Conservation (phyloP, 2,113 vertebrate genomes). For the Ailuropoda melanoleuca region DNA sequence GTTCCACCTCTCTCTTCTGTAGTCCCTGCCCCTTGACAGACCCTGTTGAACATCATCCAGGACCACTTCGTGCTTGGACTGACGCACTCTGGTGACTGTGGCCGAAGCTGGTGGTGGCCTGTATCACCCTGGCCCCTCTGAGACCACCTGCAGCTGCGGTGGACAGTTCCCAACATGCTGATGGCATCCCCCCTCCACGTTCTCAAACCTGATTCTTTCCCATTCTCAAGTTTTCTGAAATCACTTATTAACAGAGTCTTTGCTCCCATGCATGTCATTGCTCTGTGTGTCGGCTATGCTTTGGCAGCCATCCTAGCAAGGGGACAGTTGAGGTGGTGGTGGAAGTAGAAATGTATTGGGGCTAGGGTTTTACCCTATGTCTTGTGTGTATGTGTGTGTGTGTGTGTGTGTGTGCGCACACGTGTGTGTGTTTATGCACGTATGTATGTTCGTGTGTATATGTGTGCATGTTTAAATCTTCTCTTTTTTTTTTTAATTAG, state of each 20-base stretch:
- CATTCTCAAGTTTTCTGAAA: neutral
- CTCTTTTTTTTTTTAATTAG: neutral
- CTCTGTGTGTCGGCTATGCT: neutral
- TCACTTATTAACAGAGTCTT: neutral
- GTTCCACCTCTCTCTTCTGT: neutral
- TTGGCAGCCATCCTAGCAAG: neutral
- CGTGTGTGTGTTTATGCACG: neutral
- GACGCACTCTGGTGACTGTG: neutral
- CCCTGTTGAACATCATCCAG: neutral
- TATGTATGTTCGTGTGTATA: neutral
- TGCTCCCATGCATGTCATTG: neutral
- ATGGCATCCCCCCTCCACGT: neutral
- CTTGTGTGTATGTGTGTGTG: neutral
- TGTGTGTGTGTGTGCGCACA: too few relatives aligned
- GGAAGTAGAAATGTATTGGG: neutral
- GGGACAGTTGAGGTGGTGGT: neutral
- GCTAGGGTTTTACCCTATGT: neutral
- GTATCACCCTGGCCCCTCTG: too few relatives aligned
- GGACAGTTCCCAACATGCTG: neutral
- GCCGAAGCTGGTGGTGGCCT: neutral
- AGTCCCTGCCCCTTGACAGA: neutral
- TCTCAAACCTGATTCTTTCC: neutral
- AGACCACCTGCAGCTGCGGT: neutral
- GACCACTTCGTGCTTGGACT: neutral
- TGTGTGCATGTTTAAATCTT: neutral